Evolutionary conservation across 2,888 invertebrate species (phyloP).

Genomic region (Cryptus viduatorius): DNA sequence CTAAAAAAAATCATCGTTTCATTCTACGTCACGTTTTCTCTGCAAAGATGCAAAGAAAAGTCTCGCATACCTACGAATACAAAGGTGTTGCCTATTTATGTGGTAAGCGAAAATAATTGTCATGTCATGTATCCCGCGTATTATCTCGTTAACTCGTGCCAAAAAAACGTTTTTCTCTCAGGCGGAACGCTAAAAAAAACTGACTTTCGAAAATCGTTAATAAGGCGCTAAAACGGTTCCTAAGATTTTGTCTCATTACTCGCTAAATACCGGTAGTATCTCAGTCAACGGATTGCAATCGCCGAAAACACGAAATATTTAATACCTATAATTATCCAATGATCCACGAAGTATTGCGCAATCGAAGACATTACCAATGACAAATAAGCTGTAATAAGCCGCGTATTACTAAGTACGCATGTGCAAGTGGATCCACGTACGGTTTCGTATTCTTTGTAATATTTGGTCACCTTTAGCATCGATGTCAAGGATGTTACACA

Average conservation of each 20-base stretch:
- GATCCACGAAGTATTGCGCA: constrained; percentile 25
- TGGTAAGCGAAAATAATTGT: not conserved
- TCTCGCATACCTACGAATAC: not conserved
- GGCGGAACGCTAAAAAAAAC: not conserved
- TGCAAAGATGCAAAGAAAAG: too few relatives aligned
- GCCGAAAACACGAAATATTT: too few relatives aligned
- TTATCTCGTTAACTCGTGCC: not conserved
- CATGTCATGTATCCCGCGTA: not conserved
- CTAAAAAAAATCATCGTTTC: too few relatives aligned
- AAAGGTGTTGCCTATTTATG: not conserved
- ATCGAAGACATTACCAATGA: constrained; percentile 26
- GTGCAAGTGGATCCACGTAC: not conserved
- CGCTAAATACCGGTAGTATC: not conserved
- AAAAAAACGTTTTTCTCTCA: not conserved
- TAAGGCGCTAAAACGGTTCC: not conserved
- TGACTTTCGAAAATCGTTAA: not conserved
- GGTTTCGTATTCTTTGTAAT: constrained; percentile 56
- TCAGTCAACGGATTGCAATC: too few relatives aligned
- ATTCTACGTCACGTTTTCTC: not conserved
- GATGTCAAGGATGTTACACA: constrained; percentile 80
- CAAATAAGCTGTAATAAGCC: constrained; percentile 33
- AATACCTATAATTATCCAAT: not conserved
- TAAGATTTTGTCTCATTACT: not conserved
- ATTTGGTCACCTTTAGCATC: constrained; percentile 77
- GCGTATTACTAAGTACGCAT: not conserved